A percentile compares a stretch with the other conserved stretches of the same genome.
These are phyloP conservation scores for Melanotaenia boesemani DNA, from an alignment of 2,797 vertebrate genomes.

Conservation along the genomic window DNA sequence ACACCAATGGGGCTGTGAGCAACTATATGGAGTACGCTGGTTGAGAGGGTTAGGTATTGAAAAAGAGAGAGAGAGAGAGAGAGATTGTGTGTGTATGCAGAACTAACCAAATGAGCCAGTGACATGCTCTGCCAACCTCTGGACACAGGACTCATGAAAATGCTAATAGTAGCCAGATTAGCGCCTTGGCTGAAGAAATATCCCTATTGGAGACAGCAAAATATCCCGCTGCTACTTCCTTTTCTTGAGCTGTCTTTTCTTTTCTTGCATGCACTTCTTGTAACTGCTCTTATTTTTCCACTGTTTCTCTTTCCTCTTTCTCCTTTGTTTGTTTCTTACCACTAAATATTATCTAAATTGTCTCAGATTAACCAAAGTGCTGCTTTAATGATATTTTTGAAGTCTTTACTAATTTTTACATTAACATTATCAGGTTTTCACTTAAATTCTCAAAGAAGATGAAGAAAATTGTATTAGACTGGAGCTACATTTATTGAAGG, in stretches of 20 bases:
- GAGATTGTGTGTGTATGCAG: conserved; percentile 36
- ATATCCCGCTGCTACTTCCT: conserved; percentile 61
- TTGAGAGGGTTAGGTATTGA: conserved; percentile 46
- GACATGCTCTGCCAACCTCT: conserved; percentile 82
- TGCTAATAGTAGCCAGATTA: conserved; percentile 85
- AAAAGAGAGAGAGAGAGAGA: conserved; percentile 16
- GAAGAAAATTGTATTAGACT: neutral
- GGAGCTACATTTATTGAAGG: neutral
- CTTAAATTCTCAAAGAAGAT: neutral
- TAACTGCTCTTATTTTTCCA: conserved; percentile 35
- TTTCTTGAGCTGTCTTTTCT: conserved; percentile 37
- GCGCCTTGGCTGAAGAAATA: conserved; percentile 69
- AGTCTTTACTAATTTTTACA: neutral
- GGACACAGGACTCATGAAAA: conserved; percentile 83
- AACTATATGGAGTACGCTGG: conserved; percentile 35
- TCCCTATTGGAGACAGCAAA: conserved; percentile 69
- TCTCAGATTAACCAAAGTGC: neutral
- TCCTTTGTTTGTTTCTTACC: conserved; percentile 9
- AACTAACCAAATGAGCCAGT: conserved; percentile 78
- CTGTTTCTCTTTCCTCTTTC: neutral
- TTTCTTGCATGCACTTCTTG: conserved; percentile 8
- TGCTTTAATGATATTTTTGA: neutral
- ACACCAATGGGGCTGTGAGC: conserved; percentile 40
- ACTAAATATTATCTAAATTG: conserved; percentile 6
- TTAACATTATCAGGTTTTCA: neutral